Evolutionary conservation across 2,888 invertebrate species (phyloP).

Genomic region (Siphlonurus alternatus): DNA sequence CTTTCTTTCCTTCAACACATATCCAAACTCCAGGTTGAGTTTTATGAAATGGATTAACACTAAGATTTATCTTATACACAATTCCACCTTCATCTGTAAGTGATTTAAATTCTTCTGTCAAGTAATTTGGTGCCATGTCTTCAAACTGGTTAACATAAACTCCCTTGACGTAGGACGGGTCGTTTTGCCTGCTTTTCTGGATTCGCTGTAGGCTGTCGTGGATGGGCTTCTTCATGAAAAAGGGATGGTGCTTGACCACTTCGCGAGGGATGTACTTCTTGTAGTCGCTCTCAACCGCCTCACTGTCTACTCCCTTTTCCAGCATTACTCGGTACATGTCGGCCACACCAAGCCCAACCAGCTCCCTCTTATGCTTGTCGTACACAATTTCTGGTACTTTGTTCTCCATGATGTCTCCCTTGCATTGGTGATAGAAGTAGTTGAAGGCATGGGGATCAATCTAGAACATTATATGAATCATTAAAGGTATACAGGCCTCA

Average conservation of each 20-base stretch:
- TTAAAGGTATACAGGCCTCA: no score
- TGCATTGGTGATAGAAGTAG: slow-evolving; percentile 72
- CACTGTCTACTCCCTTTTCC: slow-evolving; percentile 49
- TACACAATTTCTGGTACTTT: slow-evolving; percentile 63
- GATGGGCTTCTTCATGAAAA: slow-evolving; percentile 61
- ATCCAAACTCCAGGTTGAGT: slow-evolving; percentile 50
- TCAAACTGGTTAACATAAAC: slow-evolving; percentile 66
- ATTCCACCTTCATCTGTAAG: slow-evolving; percentile 40
- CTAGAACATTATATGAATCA: no score
- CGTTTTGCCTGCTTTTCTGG: slow-evolving; percentile 30
- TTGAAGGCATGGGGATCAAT: slow-evolving; percentile 62
- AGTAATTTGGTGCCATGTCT: slow-evolving; percentile 63
- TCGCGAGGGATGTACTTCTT: slow-evolving; percentile 70
- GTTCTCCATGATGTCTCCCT: slow-evolving; percentile 63
- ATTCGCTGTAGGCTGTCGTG: slow-evolving; percentile 43
- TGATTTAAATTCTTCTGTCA: slow-evolving; percentile 55
- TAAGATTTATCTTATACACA: slow-evolving; percentile 28
- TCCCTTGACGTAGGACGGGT: slow-evolving; percentile 54
- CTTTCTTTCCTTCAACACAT: slow-evolving; percentile 40
- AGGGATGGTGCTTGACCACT: slow-evolving; percentile 48
- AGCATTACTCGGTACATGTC: slow-evolving; percentile 74
- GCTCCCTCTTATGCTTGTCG: slow-evolving; percentile 56
- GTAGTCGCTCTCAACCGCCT: slow-evolving; percentile 57
- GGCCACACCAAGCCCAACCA: slow-evolving; percentile 68
- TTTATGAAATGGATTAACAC: slow-evolving; percentile 45